Evolutionary conservation across 2,113 vertebrate genomes (phyloP).

Genomic region (Ardeotis arabs): DNA sequence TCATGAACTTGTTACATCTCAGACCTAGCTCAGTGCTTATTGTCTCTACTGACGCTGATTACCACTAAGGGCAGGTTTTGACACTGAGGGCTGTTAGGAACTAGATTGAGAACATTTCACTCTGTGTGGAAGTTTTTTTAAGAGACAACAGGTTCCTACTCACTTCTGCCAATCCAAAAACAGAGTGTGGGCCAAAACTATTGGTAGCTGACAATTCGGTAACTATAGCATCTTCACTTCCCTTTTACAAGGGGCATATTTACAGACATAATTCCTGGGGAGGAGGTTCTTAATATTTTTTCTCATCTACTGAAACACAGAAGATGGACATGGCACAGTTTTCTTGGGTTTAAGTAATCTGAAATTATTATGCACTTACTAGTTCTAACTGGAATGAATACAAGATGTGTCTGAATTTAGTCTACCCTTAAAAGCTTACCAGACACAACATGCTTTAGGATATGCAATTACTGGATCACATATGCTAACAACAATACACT

Average conservation of each 20-base stretch:
- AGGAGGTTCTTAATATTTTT: neutral
- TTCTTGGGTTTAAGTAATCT: neutral
- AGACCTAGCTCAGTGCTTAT: neutral
- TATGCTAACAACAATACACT: neutral
- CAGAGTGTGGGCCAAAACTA: neutral
- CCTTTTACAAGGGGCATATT: neutral
- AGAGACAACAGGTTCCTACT: neutral
- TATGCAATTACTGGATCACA: neutral
- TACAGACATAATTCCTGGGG: fast-evolving
- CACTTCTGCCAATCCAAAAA: neutral
- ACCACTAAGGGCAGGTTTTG: neutral
- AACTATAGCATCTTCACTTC: neutral
- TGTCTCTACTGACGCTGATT: neutral
- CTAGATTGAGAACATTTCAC: neutral
- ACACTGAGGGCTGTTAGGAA: neutral
- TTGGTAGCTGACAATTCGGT: neutral
- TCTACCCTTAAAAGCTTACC: neutral
- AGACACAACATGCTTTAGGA: neutral
- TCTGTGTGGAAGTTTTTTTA: neutral
- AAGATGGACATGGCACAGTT: neutral
- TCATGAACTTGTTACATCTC: neutral
- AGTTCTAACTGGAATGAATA: neutral
- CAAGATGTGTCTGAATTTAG: neutral
- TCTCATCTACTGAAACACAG: neutral
- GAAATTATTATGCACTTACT: neutral